These are phyloP conservation scores for Dipodomys merriami DNA, from an alignment of 2,113 vertebrate genomes.

Conservation along the genomic window DNA sequence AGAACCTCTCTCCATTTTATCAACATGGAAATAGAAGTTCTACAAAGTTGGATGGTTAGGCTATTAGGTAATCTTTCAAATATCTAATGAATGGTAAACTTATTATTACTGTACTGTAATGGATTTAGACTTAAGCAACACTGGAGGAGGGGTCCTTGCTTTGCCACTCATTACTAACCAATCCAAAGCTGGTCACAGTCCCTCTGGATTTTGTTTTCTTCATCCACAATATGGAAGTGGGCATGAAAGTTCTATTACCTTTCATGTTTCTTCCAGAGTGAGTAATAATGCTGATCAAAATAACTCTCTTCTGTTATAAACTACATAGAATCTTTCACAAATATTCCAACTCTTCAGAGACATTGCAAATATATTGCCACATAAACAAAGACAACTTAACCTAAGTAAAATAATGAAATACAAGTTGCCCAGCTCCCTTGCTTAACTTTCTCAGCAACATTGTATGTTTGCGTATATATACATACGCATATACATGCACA, in stretches of 20 bases:
- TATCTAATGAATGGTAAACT: neutral
- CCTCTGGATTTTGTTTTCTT: neutral
- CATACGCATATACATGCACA: no score
- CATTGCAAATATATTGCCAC: neutral
- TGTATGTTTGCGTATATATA: no score
- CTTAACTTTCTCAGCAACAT: constrained; percentile 23
- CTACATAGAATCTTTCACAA: neutral
- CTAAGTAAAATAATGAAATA: constrained; percentile 14
- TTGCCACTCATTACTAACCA: neutral
- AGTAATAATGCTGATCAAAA: constrained; percentile 5
- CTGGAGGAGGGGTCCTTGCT: neutral
- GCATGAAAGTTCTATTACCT: neutral
- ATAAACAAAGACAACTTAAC: neutral
- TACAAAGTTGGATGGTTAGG: neutral
- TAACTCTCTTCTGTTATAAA: neutral
- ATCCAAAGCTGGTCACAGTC: neutral
- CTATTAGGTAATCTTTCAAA: neutral
- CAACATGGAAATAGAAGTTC: neutral
- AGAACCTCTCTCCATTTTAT: neutral
- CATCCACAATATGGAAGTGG: neutral
- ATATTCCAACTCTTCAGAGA: constrained; percentile 7
- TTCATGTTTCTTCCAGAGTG: constrained; percentile 26
- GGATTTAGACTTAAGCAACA: neutral
- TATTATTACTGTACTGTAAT: neutral
- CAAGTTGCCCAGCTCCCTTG: neutral